Evolutionary conservation across 2,888 invertebrate species (phyloP).

Genomic region (Bruchidius siliquastri): DNA sequence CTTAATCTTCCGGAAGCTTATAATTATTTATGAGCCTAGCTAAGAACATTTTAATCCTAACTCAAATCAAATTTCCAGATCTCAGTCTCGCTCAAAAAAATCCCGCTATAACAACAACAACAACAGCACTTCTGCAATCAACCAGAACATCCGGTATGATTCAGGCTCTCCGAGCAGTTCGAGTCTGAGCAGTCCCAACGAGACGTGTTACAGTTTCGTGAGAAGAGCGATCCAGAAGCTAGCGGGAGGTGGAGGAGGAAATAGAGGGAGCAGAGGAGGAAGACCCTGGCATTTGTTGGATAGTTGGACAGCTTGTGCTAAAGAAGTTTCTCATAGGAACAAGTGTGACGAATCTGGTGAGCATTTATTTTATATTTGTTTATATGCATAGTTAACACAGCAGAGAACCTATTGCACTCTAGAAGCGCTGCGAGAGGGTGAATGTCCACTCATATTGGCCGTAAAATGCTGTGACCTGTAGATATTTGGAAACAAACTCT

Average conservation of each 20-base stretch:
- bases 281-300: slow-evolving; percentile 69
- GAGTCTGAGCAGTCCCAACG: slow-evolving; percentile 85
- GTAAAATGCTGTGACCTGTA: too few species aligned
- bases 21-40: too few species aligned
- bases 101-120: not conserved
- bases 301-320: slow-evolving; percentile 61
- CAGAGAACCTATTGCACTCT: too few species aligned
- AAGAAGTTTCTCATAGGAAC: slow-evolving; percentile 30
- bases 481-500: too few species aligned
- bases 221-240: slow-evolving; percentile 79
- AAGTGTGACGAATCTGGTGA: not conserved
- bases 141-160: slow-evolving; percentile 29
- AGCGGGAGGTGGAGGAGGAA: slow-evolving; percentile 70
- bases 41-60: too few species aligned
- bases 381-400: not conserved
- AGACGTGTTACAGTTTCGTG: slow-evolving; percentile 91
- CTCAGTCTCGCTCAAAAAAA: slow-evolving; percentile 58
- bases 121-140: not conserved
- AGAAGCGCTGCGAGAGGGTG: too few species aligned
- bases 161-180: slow-evolving; percentile 68
- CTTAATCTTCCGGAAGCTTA: too few species aligned
- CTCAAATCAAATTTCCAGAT: not conserved
- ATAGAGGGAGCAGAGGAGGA: slow-evolving; percentile 51
- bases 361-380: not conserved
- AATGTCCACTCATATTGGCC: too few species aligned